Conservation (phyloP, 2,113 vertebrate species). For the Cyprinodon brontotheroides region DNA sequence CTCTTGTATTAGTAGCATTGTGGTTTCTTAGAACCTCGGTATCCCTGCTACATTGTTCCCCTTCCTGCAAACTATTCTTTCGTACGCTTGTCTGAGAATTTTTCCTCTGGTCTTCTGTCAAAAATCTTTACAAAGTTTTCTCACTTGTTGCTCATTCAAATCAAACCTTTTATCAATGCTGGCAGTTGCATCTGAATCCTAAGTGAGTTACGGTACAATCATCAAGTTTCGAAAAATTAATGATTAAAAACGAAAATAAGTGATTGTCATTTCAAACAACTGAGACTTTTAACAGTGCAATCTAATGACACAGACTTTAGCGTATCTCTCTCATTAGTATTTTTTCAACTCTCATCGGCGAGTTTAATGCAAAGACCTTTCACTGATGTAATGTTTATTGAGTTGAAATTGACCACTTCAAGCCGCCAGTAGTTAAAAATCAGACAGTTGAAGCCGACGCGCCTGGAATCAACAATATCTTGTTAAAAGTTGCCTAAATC, state of each 20-base stretch:
- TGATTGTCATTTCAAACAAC: too few relatives aligned
- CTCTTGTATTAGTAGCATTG: background rate
- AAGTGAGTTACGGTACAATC: background rate
- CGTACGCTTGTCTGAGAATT: background rate
- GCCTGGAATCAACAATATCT: constrained; percentile 46
- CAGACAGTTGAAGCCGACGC: constrained; percentile 22
- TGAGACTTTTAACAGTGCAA: background rate
- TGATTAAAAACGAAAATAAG: background rate
- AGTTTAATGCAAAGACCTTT: constrained; percentile 25
- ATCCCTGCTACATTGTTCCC: background rate
- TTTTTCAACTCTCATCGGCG: constrained; percentile 6
- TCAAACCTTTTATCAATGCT: too few relatives aligned
- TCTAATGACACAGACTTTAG: background rate
- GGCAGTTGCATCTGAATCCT: background rate
- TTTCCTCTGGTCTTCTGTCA: too few relatives aligned
- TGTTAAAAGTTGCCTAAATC: constrained; percentile 65
- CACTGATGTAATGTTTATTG: constrained; percentile 48
- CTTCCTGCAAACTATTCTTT: background rate
- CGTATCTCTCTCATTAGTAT: constrained; percentile 10
- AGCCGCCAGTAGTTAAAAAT: constrained; percentile 30
- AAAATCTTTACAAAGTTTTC: too few relatives aligned
- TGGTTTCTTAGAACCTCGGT: background rate
- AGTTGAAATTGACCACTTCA: constrained; percentile 25
- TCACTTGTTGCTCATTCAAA: too few relatives aligned
- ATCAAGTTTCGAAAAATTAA: background rate